phyloP scores from a whole-genome alignment of 1,140 invertebrate genomes.

The Aphaenogaster ashmeadi region DNA sequence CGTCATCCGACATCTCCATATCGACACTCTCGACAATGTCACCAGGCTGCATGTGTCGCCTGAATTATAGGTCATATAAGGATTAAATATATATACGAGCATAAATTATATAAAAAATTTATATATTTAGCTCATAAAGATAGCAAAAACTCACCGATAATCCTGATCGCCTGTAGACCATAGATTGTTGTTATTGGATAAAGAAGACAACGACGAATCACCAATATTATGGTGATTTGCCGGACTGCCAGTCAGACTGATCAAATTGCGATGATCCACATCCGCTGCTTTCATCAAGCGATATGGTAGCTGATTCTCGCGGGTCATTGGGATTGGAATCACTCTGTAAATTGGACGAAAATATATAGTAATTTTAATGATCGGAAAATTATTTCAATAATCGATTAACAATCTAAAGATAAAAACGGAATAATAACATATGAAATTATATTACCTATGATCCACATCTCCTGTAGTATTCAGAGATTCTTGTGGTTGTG shows the following conservation, averaged over 20 bases:
- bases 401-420: neutral
- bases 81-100: slow-evolving; percentile 26
- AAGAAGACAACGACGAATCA: slow-evolving; percentile 73
- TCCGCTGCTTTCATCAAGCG: slow-evolving; percentile 87
- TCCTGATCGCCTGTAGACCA: slow-evolving; percentile 85
- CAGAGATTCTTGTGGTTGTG: slow-evolving; percentile 83
- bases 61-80: slow-evolving; percentile 71
- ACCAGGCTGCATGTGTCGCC: slow-evolving; percentile 85
- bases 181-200: slow-evolving; percentile 78
- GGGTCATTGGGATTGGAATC: slow-evolving; percentile 82
- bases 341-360: slow-evolving; percentile 74
- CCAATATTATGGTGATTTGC: slow-evolving; percentile 83
- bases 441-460: slow-evolving; percentile 83
- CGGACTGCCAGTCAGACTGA: slow-evolving; percentile 92
- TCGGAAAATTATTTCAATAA: neutral
- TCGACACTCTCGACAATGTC: slow-evolving; percentile 91
- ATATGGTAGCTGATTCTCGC: slow-evolving; percentile 83
- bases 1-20: slow-evolving; percentile 92
- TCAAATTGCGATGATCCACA: slow-evolving; percentile 94
- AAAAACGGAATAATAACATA: neutral
- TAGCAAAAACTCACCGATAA: slow-evolving; percentile 79
- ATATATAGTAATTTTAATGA: slow-evolving; percentile 15
- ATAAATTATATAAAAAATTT: slow-evolving; percentile 29
- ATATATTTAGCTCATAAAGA: neutral
- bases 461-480: slow-evolving; percentile 88